A percentile compares a stretch with the other conserved stretches of the same genome.
These are phyloP conservation scores for Chondrosia reniformis DNA, from an alignment of 37 sponge, comb jelly and placozoan species.

Conservation along the genomic window DNA sequence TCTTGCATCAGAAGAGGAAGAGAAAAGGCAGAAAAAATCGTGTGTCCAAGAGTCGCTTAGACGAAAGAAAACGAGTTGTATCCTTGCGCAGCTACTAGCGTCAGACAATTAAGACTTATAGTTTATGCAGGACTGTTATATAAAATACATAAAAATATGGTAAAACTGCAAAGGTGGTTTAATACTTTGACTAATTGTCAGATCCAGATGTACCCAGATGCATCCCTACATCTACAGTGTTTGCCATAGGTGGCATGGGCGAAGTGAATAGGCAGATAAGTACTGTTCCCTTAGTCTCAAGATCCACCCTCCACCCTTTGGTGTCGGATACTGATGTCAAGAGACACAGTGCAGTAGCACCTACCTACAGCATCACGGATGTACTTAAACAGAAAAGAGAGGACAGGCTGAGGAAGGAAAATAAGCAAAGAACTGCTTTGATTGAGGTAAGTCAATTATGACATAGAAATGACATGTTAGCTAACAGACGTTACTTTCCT, in stretches of 20 bases:
- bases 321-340: background rate
- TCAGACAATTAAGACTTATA: too few relatives aligned
- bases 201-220: background rate
- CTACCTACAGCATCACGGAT: background rate
- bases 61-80: too few relatives aligned
- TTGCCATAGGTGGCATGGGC: constrained; percentile 24
- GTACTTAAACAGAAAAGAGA: background rate
- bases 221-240: constrained; percentile 24
- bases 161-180: too few relatives aligned
- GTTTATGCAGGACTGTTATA: too few relatives aligned
- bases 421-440: background rate
- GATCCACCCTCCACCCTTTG: background rate
- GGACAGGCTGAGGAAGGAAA: background rate
- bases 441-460: constrained; percentile 6
- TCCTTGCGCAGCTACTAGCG: too few relatives aligned
- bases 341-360: background rate
- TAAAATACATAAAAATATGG: too few relatives aligned
- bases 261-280: constrained; percentile 31
- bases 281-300: background rate
- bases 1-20: background rate
- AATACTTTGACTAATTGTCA: too few relatives aligned
- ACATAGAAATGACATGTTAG: background rate
- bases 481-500: background rate
- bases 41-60: too few relatives aligned
- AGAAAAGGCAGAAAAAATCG: too few relatives aligned